Evolutionary conservation across 2,888 invertebrate genomes (phyloP).

Genomic region (Panzeria rudis): DNA sequence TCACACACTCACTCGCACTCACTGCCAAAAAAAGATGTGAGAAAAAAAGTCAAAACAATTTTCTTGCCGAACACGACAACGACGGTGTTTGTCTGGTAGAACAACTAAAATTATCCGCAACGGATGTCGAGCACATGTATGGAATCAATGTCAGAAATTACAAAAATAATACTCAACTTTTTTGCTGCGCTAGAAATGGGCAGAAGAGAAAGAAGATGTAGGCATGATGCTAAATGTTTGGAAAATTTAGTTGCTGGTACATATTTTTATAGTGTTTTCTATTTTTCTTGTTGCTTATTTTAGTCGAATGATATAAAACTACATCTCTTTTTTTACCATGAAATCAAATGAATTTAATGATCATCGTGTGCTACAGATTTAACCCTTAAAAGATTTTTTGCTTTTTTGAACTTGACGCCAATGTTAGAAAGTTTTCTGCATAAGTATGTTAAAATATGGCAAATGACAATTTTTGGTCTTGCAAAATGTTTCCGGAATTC

Average conservation of each 20-base stretch:
- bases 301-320: neutral
- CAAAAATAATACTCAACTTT: slow-evolving; percentile 31
- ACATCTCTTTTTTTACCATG: slow-evolving; percentile 15
- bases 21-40: slow-evolving; percentile 22
- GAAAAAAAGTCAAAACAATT: slow-evolving; percentile 22
- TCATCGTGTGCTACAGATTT: neutral
- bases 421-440: neutral
- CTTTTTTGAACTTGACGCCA: neutral
- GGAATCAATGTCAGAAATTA: slow-evolving; percentile 72
- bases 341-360: slow-evolving; percentile 1
- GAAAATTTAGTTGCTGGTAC: slow-evolving; percentile 19
- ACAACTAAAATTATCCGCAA: slow-evolving; percentile 71
- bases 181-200: neutral
- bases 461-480: too few species aligned
- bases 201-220: slow-evolving; percentile 1
- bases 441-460: neutral
- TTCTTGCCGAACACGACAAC: slow-evolving; percentile 31
- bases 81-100: slow-evolving; percentile 52
- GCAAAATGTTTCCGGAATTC: too few species aligned
- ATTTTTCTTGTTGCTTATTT: slow-evolving; percentile 1
- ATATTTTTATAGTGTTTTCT: neutral
- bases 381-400: neutral
- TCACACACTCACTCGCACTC: neutral
- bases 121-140: slow-evolving; percentile 76
- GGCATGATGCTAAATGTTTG: slow-evolving; percentile 12